Evolutionary conservation across 2,113 vertebrate species (phyloP).

Genomic region (Campylorhamphus procurvoides): DNA sequence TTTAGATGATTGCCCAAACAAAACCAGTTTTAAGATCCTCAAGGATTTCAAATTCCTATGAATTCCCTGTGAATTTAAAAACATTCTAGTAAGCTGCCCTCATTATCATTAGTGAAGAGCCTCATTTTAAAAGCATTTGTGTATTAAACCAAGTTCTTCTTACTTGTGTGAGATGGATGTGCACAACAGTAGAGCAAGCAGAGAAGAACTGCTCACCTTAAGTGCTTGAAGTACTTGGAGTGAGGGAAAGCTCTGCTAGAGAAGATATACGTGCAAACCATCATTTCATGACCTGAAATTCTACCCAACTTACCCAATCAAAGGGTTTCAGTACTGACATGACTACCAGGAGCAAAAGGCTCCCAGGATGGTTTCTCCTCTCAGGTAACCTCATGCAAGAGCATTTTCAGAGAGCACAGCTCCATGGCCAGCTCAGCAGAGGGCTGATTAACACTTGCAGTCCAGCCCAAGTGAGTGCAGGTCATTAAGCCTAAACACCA

Average conservation of each 20-base stretch:
- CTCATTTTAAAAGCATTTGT: neutral
- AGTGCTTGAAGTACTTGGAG: neutral
- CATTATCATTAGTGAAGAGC: neutral
- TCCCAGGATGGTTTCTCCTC: neutral
- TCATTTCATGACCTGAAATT: neutral
- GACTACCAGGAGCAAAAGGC: neutral
- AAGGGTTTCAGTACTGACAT: neutral
- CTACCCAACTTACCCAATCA: neutral
- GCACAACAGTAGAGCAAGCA: neutral
- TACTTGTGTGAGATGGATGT: neutral
- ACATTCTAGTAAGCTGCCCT: neutral
- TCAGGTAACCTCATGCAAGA: neutral
- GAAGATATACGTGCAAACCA: accelerated
- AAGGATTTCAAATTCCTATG: neutral
- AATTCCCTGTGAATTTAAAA: neutral
- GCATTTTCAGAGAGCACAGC: neutral
- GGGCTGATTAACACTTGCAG: neutral
- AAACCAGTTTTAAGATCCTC: neutral
- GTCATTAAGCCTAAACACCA: neutral
- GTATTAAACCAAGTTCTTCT: neutral
- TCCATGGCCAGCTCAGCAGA: neutral
- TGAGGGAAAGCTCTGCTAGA: neutral
- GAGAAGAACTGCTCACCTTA: neutral
- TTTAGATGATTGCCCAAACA: neutral
- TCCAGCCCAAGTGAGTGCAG: neutral